A percentile compares a stretch with the other conserved stretches of the same genome.
phyloP scores from a whole-genome alignment of 2,888 invertebrate genomes.

The Nebria brevicollis region DNA sequence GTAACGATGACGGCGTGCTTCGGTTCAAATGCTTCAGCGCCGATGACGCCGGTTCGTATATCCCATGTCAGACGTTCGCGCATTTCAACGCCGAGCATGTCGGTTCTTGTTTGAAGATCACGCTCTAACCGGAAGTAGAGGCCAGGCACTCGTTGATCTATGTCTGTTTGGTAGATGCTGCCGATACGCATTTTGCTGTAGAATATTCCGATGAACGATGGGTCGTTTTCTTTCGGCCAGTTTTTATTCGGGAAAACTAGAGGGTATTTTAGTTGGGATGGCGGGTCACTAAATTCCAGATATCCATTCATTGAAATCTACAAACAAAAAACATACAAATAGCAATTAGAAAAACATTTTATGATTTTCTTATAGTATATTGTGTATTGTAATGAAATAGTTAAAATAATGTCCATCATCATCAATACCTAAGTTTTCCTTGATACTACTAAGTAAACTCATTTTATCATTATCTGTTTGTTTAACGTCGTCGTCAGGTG shows the following conservation, averaged over 20 bases:
- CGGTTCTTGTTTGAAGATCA: constrained; percentile 77
- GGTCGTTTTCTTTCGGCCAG: constrained; percentile 88
- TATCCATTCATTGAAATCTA: constrained; percentile 85
- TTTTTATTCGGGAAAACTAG: constrained; percentile 87
- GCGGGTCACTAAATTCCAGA: constrained; percentile 91
- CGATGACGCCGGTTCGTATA: constrained; percentile 88
- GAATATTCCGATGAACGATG: constrained; percentile 93
- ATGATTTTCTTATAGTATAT: no score
- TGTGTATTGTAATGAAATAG: no score
- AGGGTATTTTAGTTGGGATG: constrained; percentile 84
- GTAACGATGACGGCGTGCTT: constrained; percentile 91
- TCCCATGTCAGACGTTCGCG: constrained; percentile 89
- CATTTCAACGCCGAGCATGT: constrained; percentile 86
- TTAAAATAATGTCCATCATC: no score
- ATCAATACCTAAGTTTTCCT: no score
- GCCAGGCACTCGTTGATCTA: constrained; percentile 81
- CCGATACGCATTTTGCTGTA: constrained; percentile 90
- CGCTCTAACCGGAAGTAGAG: constrained; percentile 82
- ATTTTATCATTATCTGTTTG: constrained; percentile 38
- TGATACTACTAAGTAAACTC: neutral
- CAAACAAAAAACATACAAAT: no score
- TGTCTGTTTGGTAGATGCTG: constrained; percentile 74
- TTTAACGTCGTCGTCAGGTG: constrained; percentile 36
- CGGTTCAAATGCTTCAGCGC: constrained; percentile 89
- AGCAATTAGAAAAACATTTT: no score